phyloP scores from a whole-genome alignment of 2,888 invertebrate genomes.

The Drosophila merina region DNA sequence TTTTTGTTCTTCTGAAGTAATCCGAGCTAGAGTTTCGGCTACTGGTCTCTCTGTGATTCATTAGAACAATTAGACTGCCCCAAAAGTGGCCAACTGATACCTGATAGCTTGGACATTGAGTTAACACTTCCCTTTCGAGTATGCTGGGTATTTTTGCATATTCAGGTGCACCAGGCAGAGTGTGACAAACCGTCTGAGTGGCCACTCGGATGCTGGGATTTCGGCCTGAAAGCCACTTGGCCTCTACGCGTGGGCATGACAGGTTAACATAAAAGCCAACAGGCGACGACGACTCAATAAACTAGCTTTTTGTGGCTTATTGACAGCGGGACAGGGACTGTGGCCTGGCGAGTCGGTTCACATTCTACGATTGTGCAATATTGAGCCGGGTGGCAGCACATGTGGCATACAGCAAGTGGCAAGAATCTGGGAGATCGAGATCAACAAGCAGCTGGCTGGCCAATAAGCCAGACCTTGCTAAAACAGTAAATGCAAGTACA shows the following conservation, averaged over 20 bases:
- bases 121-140: conserved; percentile 25
- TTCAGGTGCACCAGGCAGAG: conserved; percentile 17
- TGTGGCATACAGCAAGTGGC: conserved; percentile 53
- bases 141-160: conserved; percentile 27
- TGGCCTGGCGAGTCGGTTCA: neutral
- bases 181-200: conserved; percentile 57
- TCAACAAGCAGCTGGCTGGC: conserved; percentile 64
- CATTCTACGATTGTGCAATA: conserved; percentile 75
- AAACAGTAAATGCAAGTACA: neutral
- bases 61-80: conserved; percentile 2
- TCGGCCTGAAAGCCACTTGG: conserved; percentile 53
- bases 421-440: conserved; percentile 67
- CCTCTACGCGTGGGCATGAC: conserved; percentile 75
- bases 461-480: neutral
- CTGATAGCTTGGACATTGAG: conserved; percentile 7
- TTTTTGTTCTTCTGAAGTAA: neutral
- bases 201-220: conserved; percentile 48
- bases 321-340: conserved; percentile 51
- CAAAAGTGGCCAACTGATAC: conserved; percentile 12
- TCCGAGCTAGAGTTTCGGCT: neutral
- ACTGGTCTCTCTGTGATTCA: conserved; percentile 6
- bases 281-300: conserved; percentile 65
- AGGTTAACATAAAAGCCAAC: conserved; percentile 68
- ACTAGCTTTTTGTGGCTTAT: conserved; percentile 69
- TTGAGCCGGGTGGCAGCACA: conserved; percentile 35